A percentile compares a stretch with the other conserved stretches of the same genome.
These are phyloP conservation scores for Myrmophylax atrothorax DNA, from an alignment of 2,113 vertebrate genomes.

Conservation along the genomic window DNA sequence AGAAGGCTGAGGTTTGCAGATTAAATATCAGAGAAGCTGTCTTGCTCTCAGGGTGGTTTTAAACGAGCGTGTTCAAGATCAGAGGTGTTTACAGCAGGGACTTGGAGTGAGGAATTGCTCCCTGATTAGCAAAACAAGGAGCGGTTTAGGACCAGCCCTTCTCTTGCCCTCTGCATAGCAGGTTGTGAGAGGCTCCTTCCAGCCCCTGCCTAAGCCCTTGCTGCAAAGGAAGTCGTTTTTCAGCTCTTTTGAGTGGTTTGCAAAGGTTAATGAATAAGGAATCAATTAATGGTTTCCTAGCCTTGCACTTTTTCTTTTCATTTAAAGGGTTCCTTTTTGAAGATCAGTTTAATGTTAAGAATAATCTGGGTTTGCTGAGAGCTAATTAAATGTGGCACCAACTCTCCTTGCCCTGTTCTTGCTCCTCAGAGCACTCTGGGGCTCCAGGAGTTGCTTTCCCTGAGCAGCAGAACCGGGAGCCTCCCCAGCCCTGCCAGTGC, in stretches of 20 bases:
- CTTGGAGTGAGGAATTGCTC: not conserved
- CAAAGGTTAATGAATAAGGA: slow-evolving; percentile 73
- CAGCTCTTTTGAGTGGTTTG: slow-evolving; percentile 47
- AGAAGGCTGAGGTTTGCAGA: not conserved
- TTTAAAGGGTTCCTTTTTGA: slow-evolving; percentile 51
- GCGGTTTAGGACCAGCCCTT: not conserved
- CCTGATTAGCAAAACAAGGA: not conserved
- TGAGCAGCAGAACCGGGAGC: not conserved
- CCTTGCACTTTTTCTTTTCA: slow-evolving; percentile 48
- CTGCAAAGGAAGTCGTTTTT: slow-evolving; percentile 26
- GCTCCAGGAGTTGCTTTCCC: not conserved
- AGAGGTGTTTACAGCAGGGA: not conserved
- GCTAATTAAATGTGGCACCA: slow-evolving; percentile 25
- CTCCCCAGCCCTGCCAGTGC: not conserved
- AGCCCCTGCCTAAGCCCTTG: not conserved
- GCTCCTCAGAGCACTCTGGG: not conserved
- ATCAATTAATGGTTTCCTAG: slow-evolving; percentile 68
- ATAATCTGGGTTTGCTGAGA: slow-evolving; percentile 31
- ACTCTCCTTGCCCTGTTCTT: not conserved
- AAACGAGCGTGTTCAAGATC: not conserved
- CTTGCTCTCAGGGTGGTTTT: not conserved
- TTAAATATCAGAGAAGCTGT: not conserved
- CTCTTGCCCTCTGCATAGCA: not conserved
- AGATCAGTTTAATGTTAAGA: slow-evolving; percentile 49
- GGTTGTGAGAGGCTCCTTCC: not conserved